Conservation (phyloP, 1,140 invertebrate genomes). For the Ooceraea biroi region DNA sequence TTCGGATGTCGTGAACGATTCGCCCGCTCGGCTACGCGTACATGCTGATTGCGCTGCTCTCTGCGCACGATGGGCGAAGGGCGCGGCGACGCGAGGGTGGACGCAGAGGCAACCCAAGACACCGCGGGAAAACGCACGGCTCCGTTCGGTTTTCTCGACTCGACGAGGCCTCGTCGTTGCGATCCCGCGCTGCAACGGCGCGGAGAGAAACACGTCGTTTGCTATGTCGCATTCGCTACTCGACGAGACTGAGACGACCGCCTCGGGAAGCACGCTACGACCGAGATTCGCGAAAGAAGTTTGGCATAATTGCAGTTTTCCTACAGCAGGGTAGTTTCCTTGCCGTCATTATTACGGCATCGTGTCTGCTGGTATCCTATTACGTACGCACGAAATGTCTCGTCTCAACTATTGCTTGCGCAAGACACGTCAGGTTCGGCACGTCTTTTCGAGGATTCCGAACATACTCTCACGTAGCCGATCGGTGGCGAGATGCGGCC, state of each 20-base stretch:
- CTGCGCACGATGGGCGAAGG: conserved; percentile 34
- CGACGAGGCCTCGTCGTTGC: conserved; percentile 2
- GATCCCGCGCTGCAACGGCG: background rate
- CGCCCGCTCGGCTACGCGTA: conserved; percentile 65
- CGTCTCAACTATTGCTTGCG: background rate
- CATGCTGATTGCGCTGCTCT: conserved; percentile 65
- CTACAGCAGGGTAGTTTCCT: background rate
- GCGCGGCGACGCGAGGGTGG: conserved; percentile 33
- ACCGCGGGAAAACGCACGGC: conserved; percentile 47
- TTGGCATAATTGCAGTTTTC: conserved; percentile 16
- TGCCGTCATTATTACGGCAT: background rate
- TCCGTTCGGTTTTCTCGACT: conserved; percentile 17
- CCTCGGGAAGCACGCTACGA: background rate
- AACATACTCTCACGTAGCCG: conserved; percentile 21
- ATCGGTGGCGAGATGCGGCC: background rate
- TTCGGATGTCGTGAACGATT: conserved; percentile 84
- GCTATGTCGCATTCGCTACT: no score
- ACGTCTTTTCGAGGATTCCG: background rate
- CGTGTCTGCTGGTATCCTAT: background rate
- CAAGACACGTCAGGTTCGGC: background rate
- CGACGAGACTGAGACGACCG: background rate
- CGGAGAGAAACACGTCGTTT: background rate
- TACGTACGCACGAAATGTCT: background rate
- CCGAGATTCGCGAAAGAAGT: background rate
- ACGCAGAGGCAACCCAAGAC: conserved; percentile 38